These are phyloP conservation scores for Etheostoma cragini DNA, from an alignment of 2,113 vertebrate genomes.

Conservation along the genomic window DNA sequence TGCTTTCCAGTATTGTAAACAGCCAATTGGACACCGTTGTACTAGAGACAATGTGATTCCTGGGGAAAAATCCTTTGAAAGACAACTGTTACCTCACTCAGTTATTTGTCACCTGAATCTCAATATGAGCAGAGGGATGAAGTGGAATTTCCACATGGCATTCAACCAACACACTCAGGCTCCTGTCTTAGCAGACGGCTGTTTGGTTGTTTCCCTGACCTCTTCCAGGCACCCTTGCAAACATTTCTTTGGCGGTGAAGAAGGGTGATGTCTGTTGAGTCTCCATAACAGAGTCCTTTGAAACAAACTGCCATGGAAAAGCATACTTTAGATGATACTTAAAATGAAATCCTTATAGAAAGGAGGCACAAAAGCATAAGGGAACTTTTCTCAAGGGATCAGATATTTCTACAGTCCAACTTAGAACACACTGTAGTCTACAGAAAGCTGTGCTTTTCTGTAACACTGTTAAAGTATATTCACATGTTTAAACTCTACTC, in stretches of 20 bases:
- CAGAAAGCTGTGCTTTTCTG: conserved; percentile 17
- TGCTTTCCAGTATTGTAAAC: conserved; percentile 51
- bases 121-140: conserved; percentile 36
- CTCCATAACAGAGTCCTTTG: conserved; percentile 49
- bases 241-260: conserved; percentile 40
- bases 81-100: conserved; percentile 11
- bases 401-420: conserved; percentile 47
- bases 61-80: conserved; percentile 32
- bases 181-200: conserved; percentile 56
- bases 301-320: conserved; percentile 59
- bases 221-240: conserved; percentile 52
- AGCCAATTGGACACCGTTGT: conserved; percentile 48
- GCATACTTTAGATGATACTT: conserved; percentile 56
- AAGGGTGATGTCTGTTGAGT: conserved; percentile 53
- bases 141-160: conserved; percentile 45
- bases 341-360: conserved; percentile 59
- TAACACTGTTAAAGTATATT: conserved; percentile 32
- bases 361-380: conserved; percentile 28
- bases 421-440: conserved; percentile 37
- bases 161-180: conserved; percentile 34
- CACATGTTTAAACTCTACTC: conserved; percentile 23
- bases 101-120: conserved; percentile 56
- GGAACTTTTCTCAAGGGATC: conserved; percentile 59
- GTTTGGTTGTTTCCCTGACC: conserved; percentile 68
- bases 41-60: conserved; percentile 29